Evolutionary conservation across 2,888 invertebrate genomes (phyloP).

Genomic region (Mechanitis messenoides): DNA sequence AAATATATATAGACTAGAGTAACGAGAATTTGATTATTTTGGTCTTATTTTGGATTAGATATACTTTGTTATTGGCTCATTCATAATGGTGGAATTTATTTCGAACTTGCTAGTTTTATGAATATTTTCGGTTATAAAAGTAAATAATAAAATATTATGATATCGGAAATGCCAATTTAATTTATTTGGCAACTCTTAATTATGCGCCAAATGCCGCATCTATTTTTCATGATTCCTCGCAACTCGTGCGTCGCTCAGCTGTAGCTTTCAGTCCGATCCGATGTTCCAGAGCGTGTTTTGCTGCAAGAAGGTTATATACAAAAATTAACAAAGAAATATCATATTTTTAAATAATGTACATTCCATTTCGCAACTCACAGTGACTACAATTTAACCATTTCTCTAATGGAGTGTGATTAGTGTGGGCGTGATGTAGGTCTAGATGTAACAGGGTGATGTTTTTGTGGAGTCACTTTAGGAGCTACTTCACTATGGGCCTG

Average conservation of each 20-base stretch:
- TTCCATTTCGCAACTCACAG: conserved; percentile 16
- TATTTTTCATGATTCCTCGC: conserved; percentile 27
- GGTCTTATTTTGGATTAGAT: too few species aligned
- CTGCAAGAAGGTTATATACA: conserved; percentile 62
- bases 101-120: neutral
- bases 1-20: neutral
- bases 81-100: neutral
- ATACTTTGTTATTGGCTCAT: neutral
- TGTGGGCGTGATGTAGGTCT: conserved; percentile 38
- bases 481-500: conserved; percentile 63
- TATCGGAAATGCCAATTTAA: conserved; percentile 12
- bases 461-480: conserved; percentile 59
- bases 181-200: neutral
- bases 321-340: conserved; percentile 5
- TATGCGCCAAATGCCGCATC: conserved; percentile 39
- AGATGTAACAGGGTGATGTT: conserved; percentile 56
- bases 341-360: conserved; percentile 14
- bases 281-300: conserved; percentile 71
- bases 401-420: conserved; percentile 27
- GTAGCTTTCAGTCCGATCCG: conserved; percentile 52
- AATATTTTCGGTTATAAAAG: too few species aligned
- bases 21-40: conserved; percentile 7
- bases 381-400: conserved; percentile 24
- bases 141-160: too few species aligned
- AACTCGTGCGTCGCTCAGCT: conserved; percentile 19